phyloP scores from a whole-genome alignment of 1,140 invertebrate species.

The Drosophila subpulchrella region DNA sequence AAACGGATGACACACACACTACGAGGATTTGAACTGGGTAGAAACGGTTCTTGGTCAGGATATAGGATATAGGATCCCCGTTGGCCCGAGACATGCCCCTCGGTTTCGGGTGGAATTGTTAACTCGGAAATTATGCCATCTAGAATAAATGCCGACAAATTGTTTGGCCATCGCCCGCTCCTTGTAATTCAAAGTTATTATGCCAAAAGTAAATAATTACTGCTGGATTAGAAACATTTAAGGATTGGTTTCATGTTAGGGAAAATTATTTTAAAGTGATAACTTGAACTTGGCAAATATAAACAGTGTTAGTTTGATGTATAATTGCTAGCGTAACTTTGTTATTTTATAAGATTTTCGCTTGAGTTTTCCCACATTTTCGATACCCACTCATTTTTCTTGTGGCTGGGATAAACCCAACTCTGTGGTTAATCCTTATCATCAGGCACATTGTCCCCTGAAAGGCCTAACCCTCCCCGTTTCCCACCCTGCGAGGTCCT shows the following conservation, averaged over 20 bases:
- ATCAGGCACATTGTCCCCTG: conserved; percentile 12
- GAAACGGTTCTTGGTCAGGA: conserved; percentile 1
- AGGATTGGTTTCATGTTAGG: neutral
- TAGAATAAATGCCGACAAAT: conserved; percentile 60
- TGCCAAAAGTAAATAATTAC: conserved; percentile 13
- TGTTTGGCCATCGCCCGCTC: conserved; percentile 27
- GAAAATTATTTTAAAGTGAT: too few relatives aligned
- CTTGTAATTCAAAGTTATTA: conserved; percentile 23
- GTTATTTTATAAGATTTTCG: neutral
- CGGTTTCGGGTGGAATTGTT: conserved; percentile 42
- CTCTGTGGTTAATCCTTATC: conserved; percentile 48
- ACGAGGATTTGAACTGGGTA: conserved; percentile 10
- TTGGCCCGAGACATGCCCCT: conserved; percentile 13
- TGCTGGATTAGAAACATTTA: neutral
- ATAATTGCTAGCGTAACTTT: neutral
- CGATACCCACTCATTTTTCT: neutral
- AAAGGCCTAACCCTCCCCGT: neutral
- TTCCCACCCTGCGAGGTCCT: conserved; percentile 14
- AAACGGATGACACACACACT: conserved; percentile 49
- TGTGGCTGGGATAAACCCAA: conserved; percentile 14
- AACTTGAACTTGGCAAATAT: too few relatives aligned
- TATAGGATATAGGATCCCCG: conserved; percentile 1
- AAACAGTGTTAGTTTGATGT: neutral
- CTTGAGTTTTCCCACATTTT: conserved; percentile 19
- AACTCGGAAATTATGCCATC: conserved; percentile 59